Evolutionary conservation across 2,888 invertebrate genomes (phyloP), one percentile per base, ranked within the genome.

Genomic region (Psylliodes chrysocephalus): DNA sequence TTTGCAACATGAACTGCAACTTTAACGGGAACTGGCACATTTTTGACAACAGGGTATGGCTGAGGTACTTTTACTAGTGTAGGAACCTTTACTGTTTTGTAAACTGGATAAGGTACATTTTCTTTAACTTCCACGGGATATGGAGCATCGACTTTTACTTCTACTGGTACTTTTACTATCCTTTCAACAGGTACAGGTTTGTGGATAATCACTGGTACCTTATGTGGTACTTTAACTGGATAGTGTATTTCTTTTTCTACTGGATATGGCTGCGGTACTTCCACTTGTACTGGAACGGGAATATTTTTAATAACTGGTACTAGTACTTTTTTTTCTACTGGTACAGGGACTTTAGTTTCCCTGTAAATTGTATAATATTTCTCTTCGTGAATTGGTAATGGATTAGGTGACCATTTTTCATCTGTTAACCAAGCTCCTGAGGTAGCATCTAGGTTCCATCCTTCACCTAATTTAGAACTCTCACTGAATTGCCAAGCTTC

Each of bases 251-350:
- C 88, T 71, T 86, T 87, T 72, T 84, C 83, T 6, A 92, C 88
- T 38, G 91, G 91, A 83, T 90, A 91, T 67, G 89, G 91, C 80
- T 89, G 91, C 72, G 90, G 90, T 5, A 93, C 88, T 75, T 90
- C 91, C 0, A 90, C 90, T 79, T 87, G 89, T 22, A 91, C 91
- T 80, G 66, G 59, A 54, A 54, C 47, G 12, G 63, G 66, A 15
- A 66, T 60, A 19, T 56, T 57, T 44, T 63, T 63, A 17, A 91
- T 90, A 7, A 91, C 90, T 69, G 90, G 90, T 78, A 88, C 88
- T 76, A 89, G 90, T 75, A 90, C 88, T 80, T 85, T 88, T 84
- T 85, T 88, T 72, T 87, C 87, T 57, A 90, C 89, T 56, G 90
- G 88, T 71, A 86, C 86, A 2, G 89, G 88, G 69, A 87, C 84